Evolutionary conservation across 2,888 invertebrate species (phyloP), one percentile per base, ranked within the genome.

Genomic region (Acleris sparsana): DNA sequence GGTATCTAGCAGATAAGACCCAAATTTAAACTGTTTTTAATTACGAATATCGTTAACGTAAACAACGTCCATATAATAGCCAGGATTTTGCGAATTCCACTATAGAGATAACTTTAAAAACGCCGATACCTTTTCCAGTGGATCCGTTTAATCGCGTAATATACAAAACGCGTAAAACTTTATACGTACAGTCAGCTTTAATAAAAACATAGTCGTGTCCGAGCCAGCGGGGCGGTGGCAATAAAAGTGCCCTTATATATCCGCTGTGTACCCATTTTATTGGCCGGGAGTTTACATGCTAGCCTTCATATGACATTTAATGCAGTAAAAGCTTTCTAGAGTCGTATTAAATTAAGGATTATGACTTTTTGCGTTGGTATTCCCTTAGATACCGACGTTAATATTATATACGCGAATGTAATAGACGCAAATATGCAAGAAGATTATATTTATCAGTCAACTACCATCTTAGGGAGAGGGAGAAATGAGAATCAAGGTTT

Each of bases 151-250:
- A 64, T 59, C 22, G 46, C 63, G 48, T 33, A 20, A 39, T 59
- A 59, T 53, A 55, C 48, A 60, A 53, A 60, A 60, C 29, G 63
- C 53, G 63, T 55, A 53, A 62, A 62, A 60, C 53, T 64, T 55
- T 55, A 64, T 65, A 61, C 60, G 52, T 57, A 66, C 48, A 66
- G 66, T 61, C 51, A 57, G 62, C 66, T 53, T 66, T 62, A 66
- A 80, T 77, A 75, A 74, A 77, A 76, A 80, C 70, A 76, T 75
- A 75, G 76, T 72, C 72, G 68, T 73, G 71, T 70, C 70, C 71
- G 64, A 73, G 62, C 67, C 72, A 73, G 55, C 67, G 70, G 69
- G 46, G 70, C 74, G 73, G 61, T 61, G 62, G 72, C 73, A 76
- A 80, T 80, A 80, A 78, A 77, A 75, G 72, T 70, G 75, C 72